A percentile compares a stretch with the other conserved stretches of the same genome.
Evolutionary conservation across 2,797 vertebrate genomes (phyloP).

Genomic region (Gymnothorax reevesii): DNA sequence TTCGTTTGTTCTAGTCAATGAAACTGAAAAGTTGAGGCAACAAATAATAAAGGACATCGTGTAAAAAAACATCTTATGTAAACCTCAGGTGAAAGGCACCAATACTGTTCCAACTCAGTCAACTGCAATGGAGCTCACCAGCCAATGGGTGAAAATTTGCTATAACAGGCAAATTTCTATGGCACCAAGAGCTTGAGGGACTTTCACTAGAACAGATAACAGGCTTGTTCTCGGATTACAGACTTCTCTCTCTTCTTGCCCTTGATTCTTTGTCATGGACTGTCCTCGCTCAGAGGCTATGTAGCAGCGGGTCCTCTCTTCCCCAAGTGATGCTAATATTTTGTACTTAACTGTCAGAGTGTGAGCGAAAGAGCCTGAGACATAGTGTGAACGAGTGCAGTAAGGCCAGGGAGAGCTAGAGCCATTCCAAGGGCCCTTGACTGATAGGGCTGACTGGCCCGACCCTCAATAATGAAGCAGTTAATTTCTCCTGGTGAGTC

Average conservation of each 20-base stretch:
- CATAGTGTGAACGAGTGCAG: neutral
- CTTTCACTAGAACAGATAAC: neutral
- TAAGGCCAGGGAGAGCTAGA: too few relatives aligned
- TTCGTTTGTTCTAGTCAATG: neutral
- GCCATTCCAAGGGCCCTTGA: too few relatives aligned
- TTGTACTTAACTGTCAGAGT: constrained; percentile 48
- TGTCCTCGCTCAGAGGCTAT: neutral
- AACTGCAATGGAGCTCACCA: neutral
- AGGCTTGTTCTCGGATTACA: neutral
- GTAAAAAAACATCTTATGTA: neutral
- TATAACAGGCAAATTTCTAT: neutral
- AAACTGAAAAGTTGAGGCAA: neutral
- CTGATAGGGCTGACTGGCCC: too few relatives aligned
- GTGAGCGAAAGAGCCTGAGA: constrained; percentile 12
- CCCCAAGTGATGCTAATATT: constrained; percentile 45
- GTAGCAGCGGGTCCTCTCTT: neutral
- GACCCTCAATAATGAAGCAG: too few relatives aligned
- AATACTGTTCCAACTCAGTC: neutral
- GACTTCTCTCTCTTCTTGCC: neutral
- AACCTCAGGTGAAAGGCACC: neutral
- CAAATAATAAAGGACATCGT: neutral
- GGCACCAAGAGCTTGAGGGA: neutral
- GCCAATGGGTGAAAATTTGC: neutral
- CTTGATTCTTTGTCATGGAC: neutral
- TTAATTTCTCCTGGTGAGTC: too few relatives aligned